phyloP scores from a whole-genome alignment of 2,888 invertebrate genomes.

The Bombylius major region DNA sequence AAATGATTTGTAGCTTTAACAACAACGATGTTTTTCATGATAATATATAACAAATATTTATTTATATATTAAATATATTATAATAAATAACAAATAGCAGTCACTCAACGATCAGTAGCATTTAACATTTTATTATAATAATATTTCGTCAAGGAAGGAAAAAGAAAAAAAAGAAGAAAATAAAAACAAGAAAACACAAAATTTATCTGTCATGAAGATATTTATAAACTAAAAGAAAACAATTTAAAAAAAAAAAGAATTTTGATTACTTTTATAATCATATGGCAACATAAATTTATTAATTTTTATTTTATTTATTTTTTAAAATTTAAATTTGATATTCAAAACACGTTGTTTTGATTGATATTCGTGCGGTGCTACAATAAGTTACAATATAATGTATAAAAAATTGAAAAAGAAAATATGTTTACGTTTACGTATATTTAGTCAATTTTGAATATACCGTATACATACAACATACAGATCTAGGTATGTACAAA shows the following conservation, averaged over 20 bases:
- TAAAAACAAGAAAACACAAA: not conserved
- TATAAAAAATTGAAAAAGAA: too few relatives aligned
- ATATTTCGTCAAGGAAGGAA: not conserved
- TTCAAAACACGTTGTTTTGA: conserved; percentile 5
- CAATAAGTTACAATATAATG: too few relatives aligned
- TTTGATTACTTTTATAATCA: not conserved
- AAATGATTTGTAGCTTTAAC: not conserved
- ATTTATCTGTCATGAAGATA: not conserved
- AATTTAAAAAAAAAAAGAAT: not conserved
- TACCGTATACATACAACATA: too few relatives aligned
- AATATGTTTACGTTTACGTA: too few relatives aligned
- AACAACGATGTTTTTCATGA: too few relatives aligned
- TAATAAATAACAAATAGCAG: not conserved
- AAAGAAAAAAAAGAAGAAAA: not conserved
- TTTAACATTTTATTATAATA: not conserved
- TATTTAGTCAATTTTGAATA: too few relatives aligned
- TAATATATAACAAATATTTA: too few relatives aligned
- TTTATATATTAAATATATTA: too few relatives aligned
- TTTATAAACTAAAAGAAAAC: not conserved
- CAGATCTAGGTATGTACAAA: too few relatives aligned
- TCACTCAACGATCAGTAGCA: not conserved
- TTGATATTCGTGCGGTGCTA: conserved; percentile 5
- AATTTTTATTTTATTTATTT: too few relatives aligned
- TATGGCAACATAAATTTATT: not conserved
- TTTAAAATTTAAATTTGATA: not conserved